A percentile compares a stretch with the other conserved stretches of the same genome.
Evolutionary conservation across 2,888 invertebrate species (phyloP).

Genomic region (Drosophila paranaensis): DNA sequence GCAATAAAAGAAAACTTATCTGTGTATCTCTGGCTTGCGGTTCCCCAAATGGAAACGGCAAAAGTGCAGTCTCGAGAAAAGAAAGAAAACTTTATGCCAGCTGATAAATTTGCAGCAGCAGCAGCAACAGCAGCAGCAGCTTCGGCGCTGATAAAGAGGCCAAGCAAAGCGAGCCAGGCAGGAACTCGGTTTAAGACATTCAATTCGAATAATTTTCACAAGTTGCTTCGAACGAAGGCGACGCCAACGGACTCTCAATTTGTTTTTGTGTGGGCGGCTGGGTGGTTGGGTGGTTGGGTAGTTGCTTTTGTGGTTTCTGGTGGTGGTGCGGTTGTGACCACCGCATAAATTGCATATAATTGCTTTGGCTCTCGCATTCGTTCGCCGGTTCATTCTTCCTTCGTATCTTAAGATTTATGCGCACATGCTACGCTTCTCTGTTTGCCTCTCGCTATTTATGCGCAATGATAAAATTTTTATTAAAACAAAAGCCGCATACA

Average conservation of each 20-base stretch:
- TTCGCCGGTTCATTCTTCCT: slow-evolving; percentile 14
- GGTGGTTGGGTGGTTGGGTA: background rate
- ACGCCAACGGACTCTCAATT: slow-evolving; percentile 46
- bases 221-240: slow-evolving; percentile 40
- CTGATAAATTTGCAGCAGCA: slow-evolving; percentile 70
- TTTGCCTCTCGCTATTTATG: slow-evolving; percentile 58
- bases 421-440: slow-evolving; percentile 66
- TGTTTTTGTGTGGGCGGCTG: slow-evolving; percentile 31
- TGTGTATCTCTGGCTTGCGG: slow-evolving; percentile 53
- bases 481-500: slow-evolving; percentile 80
- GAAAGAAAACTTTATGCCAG: slow-evolving; percentile 74
- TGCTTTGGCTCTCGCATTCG: slow-evolving; percentile 66
- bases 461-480: slow-evolving; percentile 79
- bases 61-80: slow-evolving; percentile 38
- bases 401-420: slow-evolving; percentile 68
- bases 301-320: background rate
- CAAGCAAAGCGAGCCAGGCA: slow-evolving; percentile 17
- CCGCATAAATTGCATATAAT: slow-evolving; percentile 83
- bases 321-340: slow-evolving; percentile 37
- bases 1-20: slow-evolving; percentile 80
- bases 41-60: slow-evolving; percentile 30
- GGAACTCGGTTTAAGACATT: slow-evolving; percentile 60
- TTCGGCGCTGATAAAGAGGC: slow-evolving; percentile 76
- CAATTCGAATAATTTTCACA: slow-evolving; percentile 73
- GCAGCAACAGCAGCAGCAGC: slow-evolving; percentile 27